phyloP scores from a whole-genome alignment of 92 coral and sea anemone species.

The Anthopleura xanthogrammica region DNA sequence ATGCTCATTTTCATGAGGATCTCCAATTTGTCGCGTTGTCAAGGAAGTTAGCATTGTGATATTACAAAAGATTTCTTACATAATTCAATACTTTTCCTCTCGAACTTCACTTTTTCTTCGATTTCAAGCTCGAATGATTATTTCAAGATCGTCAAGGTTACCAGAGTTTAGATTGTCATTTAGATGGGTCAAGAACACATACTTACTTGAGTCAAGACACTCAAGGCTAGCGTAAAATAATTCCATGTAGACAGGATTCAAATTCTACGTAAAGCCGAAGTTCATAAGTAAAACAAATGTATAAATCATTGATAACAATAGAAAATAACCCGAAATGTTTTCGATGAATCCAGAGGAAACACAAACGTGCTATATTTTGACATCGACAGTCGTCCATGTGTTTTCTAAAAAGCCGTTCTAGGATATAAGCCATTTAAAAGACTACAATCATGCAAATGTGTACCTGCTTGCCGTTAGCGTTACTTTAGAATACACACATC shows the following conservation, averaged over 20 bases:
- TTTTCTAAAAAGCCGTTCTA: too few relatives aligned
- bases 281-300: too few relatives aligned
- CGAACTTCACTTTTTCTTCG: too few relatives aligned
- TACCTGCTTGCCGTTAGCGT: too few relatives aligned
- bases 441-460: too few relatives aligned
- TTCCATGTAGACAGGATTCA: background rate
- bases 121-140: background rate
- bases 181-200: background rate
- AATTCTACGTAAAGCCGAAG: background rate
- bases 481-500: too few relatives aligned
- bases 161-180: background rate
- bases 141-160: constrained; percentile 6
- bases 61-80: background rate
- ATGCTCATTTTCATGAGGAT: background rate
- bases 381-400: too few relatives aligned
- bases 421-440: too few relatives aligned
- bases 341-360: too few relatives aligned
- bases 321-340: too few relatives aligned
- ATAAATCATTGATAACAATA: too few relatives aligned
- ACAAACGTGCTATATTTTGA: too few relatives aligned
- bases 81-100: background rate
- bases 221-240: background rate
- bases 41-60: background rate
- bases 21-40: background rate
- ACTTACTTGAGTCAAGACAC: background rate